Evolutionary conservation across 2,888 invertebrate species (phyloP).

Genomic region (Stegana nigrithorax): DNA sequence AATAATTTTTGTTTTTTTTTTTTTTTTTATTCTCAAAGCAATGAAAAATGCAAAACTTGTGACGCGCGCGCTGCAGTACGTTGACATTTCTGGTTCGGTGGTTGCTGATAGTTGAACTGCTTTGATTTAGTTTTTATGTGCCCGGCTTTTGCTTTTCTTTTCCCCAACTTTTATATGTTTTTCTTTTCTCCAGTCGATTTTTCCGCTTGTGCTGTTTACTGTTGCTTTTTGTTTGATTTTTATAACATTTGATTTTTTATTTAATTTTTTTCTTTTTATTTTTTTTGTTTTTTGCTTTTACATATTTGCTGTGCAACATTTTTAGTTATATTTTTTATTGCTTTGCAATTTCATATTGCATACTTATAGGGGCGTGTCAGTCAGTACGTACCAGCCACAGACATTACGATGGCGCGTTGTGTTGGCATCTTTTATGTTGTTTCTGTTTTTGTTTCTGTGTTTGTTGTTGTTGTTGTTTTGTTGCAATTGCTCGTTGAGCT

Average conservation of each 20-base stretch:
- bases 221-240: too few relatives aligned
- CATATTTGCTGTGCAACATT: too few relatives aligned
- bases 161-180: neutral
- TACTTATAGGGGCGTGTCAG: slow-evolving; percentile 5
- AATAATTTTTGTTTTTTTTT: neutral
- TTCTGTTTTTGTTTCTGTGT: too few relatives aligned
- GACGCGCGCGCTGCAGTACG: neutral
- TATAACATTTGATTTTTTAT: slow-evolving; percentile 5
- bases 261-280: neutral
- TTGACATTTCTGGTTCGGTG: slow-evolving; percentile 18
- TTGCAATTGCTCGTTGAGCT: too few relatives aligned
- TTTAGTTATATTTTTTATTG: neutral
- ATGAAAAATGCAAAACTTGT: neutral
- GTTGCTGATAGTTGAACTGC: slow-evolving; percentile 16
- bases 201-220: too few relatives aligned
- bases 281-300: neutral
- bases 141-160: neutral
- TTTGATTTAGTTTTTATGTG: slow-evolving; percentile 18
- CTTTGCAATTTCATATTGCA: slow-evolving; percentile 8
- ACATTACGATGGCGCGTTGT: neutral
- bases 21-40: neutral
- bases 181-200: neutral
- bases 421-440: too few relatives aligned
- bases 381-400: neutral
- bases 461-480: too few relatives aligned